Percentiles rank a stretch among this genome's conserved stretches.
Conservation (phyloP, 2,888 invertebrate species). For the Netelia melanura region DNA sequence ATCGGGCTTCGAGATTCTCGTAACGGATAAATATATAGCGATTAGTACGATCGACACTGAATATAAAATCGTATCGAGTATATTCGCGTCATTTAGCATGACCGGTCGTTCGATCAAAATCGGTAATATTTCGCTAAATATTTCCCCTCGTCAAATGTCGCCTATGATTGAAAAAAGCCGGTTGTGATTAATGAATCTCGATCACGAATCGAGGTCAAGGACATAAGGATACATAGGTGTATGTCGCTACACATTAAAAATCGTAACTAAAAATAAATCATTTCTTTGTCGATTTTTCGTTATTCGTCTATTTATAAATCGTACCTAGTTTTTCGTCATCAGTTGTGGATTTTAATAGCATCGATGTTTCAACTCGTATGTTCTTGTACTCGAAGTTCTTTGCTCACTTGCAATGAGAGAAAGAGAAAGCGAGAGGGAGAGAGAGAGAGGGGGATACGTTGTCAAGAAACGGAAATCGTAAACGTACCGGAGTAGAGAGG, state of each 20-base stretch:
- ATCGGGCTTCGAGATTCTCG: conserved; percentile 18
- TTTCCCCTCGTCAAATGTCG: too few relatives aligned
- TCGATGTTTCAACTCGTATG: conserved; percentile 19
- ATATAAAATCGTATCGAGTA: too few relatives aligned
- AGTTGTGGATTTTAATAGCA: conserved; percentile 14
- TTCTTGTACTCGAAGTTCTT: conserved; percentile 8
- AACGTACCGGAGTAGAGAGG: conserved; percentile 41
- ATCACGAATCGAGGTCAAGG: too few relatives aligned
- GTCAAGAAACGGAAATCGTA: conserved; percentile 59
- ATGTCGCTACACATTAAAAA: too few relatives aligned
- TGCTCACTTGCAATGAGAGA: neutral
- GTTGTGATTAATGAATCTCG: too few relatives aligned
- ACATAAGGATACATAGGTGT: too few relatives aligned
- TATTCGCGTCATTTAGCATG: too few relatives aligned
- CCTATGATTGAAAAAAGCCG: too few relatives aligned
- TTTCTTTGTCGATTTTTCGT: too few relatives aligned
- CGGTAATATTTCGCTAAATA: too few relatives aligned
- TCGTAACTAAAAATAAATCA: too few relatives aligned
- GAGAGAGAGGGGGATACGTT: conserved; percentile 9
- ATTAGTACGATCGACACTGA: neutral
- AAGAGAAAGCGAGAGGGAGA: neutral
- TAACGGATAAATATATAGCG: neutral
- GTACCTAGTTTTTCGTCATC: conserved; percentile 11
- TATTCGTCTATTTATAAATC: conserved; percentile 14
- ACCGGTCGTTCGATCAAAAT: too few relatives aligned